Base-by-base conservation (phyloP, 2,797 vertebrate genomes). In the Ctenosaura bakeri region DNA sequence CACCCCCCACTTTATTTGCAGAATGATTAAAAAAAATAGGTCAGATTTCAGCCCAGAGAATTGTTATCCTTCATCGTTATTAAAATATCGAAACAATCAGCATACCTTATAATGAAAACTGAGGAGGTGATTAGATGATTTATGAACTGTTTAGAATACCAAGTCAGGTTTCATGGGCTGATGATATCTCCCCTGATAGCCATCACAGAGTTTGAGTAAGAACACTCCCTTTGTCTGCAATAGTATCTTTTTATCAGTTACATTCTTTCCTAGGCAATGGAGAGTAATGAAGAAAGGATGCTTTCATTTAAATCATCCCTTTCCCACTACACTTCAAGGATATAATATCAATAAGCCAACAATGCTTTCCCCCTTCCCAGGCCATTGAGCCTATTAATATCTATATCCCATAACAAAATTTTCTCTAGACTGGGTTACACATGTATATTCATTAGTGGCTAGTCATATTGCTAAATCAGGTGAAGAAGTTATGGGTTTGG, bases 81-180 rank as follows among this genome's bases (percentile, higher is more conserved):
- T 87, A 93, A 94, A 94, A 95, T 50, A 69, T 87, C 79, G 91
- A 94, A 88, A 56, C 71, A 93, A 87, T 95, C 91, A 92, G 89
- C 73, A 94, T 46, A 8, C 76, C 88, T 90, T 87, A 86, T 93
- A 66, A 85, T 90, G 87, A 94, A 96, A 95, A 94, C 84, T 46
- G 20, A 91, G 85, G 73, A 85, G 42, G 64, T 85, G 86, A 95
- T 86, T 94, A 93, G 95, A 95, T 94, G 90, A 96, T 95, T 93
- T 92, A 93, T 93, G 73, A 90, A 93, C 35, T 79, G 26, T 54
- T 90, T 93, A 87, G 84, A 92, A 84, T 85, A 88, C 86, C 54
- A 91, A 90, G 69, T 92, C 89, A 32, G 79, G n/a, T 90, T 94
- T 88, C 24, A 42, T 88, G 85, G 80, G 89, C 92, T 87, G 46